phyloP scores from a whole-genome alignment of 2,888 invertebrate genomes.

The Dynastes grantii region DNA sequence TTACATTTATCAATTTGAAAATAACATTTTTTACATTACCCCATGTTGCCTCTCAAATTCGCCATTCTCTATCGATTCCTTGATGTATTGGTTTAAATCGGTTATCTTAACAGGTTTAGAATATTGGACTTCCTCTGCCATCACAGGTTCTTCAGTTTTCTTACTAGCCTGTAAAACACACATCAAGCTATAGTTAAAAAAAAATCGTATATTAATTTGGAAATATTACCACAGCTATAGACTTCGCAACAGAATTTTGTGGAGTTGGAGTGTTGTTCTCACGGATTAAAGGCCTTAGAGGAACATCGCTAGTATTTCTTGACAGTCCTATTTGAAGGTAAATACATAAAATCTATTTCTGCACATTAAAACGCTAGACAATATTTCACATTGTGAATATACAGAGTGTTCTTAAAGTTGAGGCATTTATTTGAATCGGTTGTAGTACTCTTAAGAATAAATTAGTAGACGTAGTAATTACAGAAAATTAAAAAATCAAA shows the following conservation, averaged over 20 bases:
- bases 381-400: not conserved
- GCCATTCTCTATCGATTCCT: slow-evolving; percentile 30
- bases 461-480: too few species aligned
- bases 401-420: too few species aligned
- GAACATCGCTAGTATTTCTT: slow-evolving; percentile 12
- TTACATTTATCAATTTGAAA: not conserved
- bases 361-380: not conserved
- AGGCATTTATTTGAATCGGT: too few species aligned
- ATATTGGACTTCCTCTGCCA: slow-evolving; percentile 17
- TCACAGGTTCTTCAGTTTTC: not conserved
- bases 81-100: slow-evolving; percentile 62
- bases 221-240: not conserved
- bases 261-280: slow-evolving; percentile 1
- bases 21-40: slow-evolving; percentile 56
- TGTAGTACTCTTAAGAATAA: too few species aligned
- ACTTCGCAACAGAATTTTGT: not conserved
- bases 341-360: not conserved
- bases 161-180: not conserved
- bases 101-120: slow-evolving; percentile 62
- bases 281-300: not conserved
- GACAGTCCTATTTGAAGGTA: slow-evolving; percentile 6
- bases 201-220: not conserved
- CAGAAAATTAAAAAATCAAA: too few species aligned
- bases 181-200: too few species aligned
- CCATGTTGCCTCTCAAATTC: slow-evolving; percentile 50